Evolutionary conservation across 1,140 invertebrate genomes (phyloP).

Genomic region (Oppia nitens): DNA sequence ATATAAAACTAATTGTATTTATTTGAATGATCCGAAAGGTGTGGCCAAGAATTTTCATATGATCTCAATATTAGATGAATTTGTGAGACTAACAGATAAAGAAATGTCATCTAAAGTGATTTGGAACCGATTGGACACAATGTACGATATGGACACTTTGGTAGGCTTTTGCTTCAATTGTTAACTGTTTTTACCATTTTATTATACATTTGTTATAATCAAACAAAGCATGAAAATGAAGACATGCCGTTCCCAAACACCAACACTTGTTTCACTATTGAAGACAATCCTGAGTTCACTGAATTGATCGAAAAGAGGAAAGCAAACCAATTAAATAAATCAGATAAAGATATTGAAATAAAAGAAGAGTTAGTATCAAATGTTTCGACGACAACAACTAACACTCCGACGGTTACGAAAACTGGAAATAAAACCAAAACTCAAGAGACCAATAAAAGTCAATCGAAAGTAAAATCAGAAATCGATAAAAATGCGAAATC

Average conservation of each 20-base stretch:
- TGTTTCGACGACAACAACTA: background rate
- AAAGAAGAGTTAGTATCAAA: background rate
- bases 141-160: slow-evolving; percentile 6
- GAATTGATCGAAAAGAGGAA: background rate
- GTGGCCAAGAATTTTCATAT: background rate
- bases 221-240: background rate
- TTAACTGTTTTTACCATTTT: background rate
- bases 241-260: background rate
- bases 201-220: no score
- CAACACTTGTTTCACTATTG: background rate
- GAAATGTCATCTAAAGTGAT: background rate
- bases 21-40: background rate
- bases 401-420: background rate
- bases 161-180: background rate
- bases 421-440: background rate
- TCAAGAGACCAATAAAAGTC: background rate
- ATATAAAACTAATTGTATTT: background rate
- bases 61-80: background rate
- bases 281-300: background rate
- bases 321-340: background rate
- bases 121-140: background rate
- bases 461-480: background rate
- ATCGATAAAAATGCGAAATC: background rate
- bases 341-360: background rate
- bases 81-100: background rate